phyloP scores from a whole-genome alignment of 2,113 vertebrate genomes.

The Centropus unirufus region DNA sequence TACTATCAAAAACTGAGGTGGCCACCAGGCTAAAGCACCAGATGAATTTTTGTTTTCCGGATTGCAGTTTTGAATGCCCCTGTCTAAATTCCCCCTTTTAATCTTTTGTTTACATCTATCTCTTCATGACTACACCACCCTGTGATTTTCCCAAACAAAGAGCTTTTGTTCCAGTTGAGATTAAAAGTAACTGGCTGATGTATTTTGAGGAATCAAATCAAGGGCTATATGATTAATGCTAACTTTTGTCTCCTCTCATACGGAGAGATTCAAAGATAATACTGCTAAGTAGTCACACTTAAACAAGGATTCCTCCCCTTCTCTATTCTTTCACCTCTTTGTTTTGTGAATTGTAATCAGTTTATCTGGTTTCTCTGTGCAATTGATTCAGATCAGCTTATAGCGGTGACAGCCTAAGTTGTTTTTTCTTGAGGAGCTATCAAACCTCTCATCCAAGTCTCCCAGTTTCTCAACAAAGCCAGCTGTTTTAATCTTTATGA shows the following conservation, averaged over 20 bases:
- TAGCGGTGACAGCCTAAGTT: not conserved
- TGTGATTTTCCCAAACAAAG: not conserved
- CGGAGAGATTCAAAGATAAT: not conserved
- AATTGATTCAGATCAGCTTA: not conserved
- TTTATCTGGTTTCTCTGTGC: not conserved
- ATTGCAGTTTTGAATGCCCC: not conserved
- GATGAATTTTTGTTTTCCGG: not conserved
- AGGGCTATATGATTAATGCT: not conserved
- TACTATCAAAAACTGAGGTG: not conserved
- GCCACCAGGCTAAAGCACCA: not conserved
- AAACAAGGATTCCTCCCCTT: not conserved
- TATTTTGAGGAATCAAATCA: not conserved
- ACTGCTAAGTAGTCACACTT: not conserved
- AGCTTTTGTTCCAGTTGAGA: not conserved
- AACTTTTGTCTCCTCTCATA: not conserved
- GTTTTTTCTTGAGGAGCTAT: not conserved
- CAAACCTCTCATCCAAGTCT: not conserved
- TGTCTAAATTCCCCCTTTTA: not conserved
- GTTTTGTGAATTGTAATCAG: not conserved
- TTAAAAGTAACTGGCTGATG: not conserved
- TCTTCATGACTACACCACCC: not conserved
- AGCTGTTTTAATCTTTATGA: not conserved
- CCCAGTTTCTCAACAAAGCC: conserved; percentile 6
- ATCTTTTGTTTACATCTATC: not conserved
- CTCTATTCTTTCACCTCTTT: not conserved